These are phyloP conservation scores for Myotis yumanensis DNA, from an alignment of 2,113 vertebrate genomes.

Conservation along the genomic window DNA sequence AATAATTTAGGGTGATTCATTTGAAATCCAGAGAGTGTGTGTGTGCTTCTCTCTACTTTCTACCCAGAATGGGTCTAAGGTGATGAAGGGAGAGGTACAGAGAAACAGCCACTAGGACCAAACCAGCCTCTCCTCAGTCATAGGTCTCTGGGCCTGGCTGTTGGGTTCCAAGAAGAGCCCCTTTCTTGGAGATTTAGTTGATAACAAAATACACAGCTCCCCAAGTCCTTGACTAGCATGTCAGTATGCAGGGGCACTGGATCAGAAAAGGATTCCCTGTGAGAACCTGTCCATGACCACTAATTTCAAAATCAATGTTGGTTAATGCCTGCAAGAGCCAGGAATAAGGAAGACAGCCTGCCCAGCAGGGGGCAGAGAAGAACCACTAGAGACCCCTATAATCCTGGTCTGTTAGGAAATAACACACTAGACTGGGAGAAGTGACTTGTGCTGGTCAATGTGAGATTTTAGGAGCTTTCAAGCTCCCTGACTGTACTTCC, in stretches of 20 bases:
- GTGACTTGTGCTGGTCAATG: background rate
- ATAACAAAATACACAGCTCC: background rate
- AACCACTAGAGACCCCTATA: background rate
- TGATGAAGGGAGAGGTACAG: background rate
- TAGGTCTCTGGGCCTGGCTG: background rate
- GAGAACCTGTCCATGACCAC: background rate
- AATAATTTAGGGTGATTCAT: background rate
- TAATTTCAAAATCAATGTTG: background rate
- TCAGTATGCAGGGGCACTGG: background rate
- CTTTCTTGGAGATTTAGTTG: background rate
- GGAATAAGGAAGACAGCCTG: slow-evolving; percentile 63
- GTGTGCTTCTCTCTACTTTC: background rate
- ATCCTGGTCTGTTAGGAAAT: slow-evolving; percentile 60
- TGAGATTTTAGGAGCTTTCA: slow-evolving; percentile 41
- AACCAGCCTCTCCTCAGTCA: background rate
- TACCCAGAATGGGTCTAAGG: background rate
- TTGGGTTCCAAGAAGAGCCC: background rate
- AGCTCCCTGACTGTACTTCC: slow-evolving; percentile 72
- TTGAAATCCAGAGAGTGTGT: background rate
- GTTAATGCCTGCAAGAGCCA: slow-evolving; percentile 38
- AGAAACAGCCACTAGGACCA: background rate
- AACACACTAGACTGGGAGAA: slow-evolving; percentile 61
- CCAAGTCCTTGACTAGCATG: background rate
- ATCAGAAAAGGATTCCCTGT: background rate
- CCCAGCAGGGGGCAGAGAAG: slow-evolving; percentile 12